Evolutionary conservation across 2,888 invertebrate genomes (phyloP).

Genomic region (Furcula furcula): DNA sequence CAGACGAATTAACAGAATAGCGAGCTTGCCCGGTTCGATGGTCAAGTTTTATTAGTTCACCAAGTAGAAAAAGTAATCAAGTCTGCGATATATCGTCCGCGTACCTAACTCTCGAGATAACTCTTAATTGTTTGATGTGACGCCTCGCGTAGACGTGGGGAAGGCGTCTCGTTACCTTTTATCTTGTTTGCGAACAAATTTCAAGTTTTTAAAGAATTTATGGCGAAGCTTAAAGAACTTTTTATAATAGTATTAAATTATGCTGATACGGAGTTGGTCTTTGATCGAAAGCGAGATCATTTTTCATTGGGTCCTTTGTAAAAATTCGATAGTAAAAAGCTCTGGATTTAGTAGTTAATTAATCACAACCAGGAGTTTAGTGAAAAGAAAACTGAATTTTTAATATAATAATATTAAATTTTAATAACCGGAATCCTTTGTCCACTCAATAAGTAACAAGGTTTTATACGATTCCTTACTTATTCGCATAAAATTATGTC

Average conservation of each 20-base stretch:
- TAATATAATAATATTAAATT: too few species aligned
- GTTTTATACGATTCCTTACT: too few species aligned
- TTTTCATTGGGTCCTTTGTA: conserved; percentile 1
- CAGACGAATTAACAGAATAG: conserved; percentile 53
- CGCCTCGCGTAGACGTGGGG: conserved; percentile 33
- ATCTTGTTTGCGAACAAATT: conserved; percentile 43
- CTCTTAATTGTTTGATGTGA: conserved; percentile 69
- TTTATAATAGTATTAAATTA: conserved; percentile 4
- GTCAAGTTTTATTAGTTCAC: conserved; percentile 73
- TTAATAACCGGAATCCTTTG: conserved; percentile 6
- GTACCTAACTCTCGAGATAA: conserved; percentile 53
- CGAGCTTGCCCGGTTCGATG: conserved; percentile 58
- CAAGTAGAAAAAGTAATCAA: conserved; percentile 72
- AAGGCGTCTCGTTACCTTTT: conserved; percentile 35
- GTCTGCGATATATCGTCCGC: conserved; percentile 60
- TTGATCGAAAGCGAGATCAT: conserved; percentile 2
- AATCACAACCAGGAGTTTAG: neutral
- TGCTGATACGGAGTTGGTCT: conserved; percentile 4
- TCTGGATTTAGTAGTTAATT: neutral
- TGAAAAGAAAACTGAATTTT: conserved; percentile 1
- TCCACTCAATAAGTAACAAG: conserved; percentile 15
- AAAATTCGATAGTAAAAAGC: neutral
- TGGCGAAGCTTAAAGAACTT: conserved; percentile 15
- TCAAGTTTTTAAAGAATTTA: conserved; percentile 41
- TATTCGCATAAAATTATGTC: too few species aligned